phyloP scores from a whole-genome alignment of 1,140 invertebrate species.

The Megathymus violae region DNA sequence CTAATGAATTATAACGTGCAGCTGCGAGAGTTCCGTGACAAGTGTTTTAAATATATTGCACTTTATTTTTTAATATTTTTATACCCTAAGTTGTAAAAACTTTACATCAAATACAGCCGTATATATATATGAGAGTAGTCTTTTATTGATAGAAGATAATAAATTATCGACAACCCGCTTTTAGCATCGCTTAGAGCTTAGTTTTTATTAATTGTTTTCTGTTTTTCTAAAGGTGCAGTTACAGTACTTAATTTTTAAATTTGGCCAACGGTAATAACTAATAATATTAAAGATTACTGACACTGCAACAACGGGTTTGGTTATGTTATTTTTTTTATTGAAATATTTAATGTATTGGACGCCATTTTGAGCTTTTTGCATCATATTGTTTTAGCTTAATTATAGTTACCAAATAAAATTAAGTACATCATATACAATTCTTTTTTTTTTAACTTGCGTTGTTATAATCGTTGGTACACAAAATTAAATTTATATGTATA shows the following conservation, averaged over 20 bases:
- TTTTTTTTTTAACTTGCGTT: constrained; percentile 42
- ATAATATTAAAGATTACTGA: constrained; percentile 25
- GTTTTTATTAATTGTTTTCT: constrained; percentile 54
- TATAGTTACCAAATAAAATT: constrained; percentile 80
- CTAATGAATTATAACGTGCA: not conserved
- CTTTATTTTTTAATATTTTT: constrained; percentile 37
- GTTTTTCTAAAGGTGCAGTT: constrained; percentile 51
- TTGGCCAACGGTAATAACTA: constrained; percentile 11
- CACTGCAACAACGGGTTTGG: constrained; percentile 6
- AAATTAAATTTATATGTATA: too few relatives aligned
- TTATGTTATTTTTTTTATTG: constrained; percentile 9
- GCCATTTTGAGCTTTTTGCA: constrained; percentile 44
- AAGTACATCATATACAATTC: constrained; percentile 55
- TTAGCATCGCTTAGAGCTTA: constrained; percentile 67
- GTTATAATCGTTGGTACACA: too few relatives aligned
- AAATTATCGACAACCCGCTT: constrained; percentile 55
- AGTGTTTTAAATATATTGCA: constrained; percentile 19
- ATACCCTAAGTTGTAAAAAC: constrained; percentile 50
- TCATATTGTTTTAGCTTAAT: constrained; percentile 61
- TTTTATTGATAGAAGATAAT: constrained; percentile 59
- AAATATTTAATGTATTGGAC: constrained; percentile 13
- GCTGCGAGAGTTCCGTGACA: constrained; percentile 22
- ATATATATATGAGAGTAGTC: constrained; percentile 61
- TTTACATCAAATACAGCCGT: constrained; percentile 70
- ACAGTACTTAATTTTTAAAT: constrained; percentile 58